Percentiles rank a stretch among this genome's conserved stretches.
Conservation (phyloP, 1,140 invertebrate genomes). For the Acromyrmex echinatior region DNA sequence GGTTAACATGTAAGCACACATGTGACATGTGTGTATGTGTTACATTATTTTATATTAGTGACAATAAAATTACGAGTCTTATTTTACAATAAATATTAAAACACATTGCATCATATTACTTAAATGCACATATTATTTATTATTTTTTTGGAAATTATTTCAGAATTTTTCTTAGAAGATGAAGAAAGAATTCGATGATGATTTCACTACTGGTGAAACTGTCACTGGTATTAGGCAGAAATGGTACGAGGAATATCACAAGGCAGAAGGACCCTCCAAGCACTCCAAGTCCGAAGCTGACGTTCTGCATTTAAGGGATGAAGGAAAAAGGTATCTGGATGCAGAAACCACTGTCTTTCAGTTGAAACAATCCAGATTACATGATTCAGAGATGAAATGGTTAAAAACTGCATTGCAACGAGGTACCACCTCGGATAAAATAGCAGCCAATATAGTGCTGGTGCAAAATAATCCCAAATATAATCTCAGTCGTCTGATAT, state of each 20-base stretch:
- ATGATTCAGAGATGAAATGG: slow-evolving; percentile 88
- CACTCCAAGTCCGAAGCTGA: slow-evolving; percentile 84
- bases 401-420: slow-evolving; percentile 92
- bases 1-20: slow-evolving; percentile 2
- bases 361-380: slow-evolving; percentile 81
- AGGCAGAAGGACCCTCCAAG: slow-evolving; percentile 69
- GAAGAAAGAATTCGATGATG: slow-evolving; percentile 26
- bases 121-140: neutral
- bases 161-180: slow-evolving; percentile 34
- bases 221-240: slow-evolving; percentile 53
- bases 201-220: neutral
- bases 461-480: slow-evolving; percentile 95
- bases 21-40: neutral
- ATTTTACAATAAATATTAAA: slow-evolving; percentile 7
- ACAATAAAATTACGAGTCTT: neutral
- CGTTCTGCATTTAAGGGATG: slow-evolving; percentile 87
- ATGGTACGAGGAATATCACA: slow-evolving; percentile 81
- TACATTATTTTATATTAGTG: neutral
- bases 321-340: slow-evolving; percentile 88
- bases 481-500: slow-evolving; percentile 91
- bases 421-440: slow-evolving; percentile 94
- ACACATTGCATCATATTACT: neutral
- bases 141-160: neutral
- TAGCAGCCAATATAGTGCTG: slow-evolving; percentile 93
- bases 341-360: slow-evolving; percentile 89